Evolutionary conservation across 2,888 invertebrate genomes (phyloP), one percentile per base, ranked within the genome.

Genomic region (Mechanitis mazaeus): DNA sequence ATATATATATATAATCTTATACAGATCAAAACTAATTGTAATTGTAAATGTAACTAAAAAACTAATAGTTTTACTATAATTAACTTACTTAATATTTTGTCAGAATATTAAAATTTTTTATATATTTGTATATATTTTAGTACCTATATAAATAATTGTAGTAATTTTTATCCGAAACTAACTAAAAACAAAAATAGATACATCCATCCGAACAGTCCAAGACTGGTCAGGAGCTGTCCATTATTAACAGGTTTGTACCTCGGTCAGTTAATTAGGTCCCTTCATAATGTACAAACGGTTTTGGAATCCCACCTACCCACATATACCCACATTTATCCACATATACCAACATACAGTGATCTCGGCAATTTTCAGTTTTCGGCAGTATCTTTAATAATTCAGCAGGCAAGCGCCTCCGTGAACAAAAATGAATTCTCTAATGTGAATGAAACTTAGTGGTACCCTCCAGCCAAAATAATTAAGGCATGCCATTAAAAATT

Each of bases 401-500:
- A 87, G 61, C 62, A 60, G 69, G 71, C 76, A 77, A 75, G 75
- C 76, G 75, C 75, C 74, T 75, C 71, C 71, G 72, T 68, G 73
- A 73, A 83, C 87, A 88, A 88, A 89, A 90, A 90, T 84, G 87
- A 84, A 87, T 85, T 75, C 85, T 85, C 89, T 89, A 87, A 90
- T 88, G 89, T 86, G 88, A 87, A 89, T 88, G 87, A 85, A 87
- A 88, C 88, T 88, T 85, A 85, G 81, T 69, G 73, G 73, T 64
- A 61, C 65, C 72, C 74, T 72, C 78, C 77, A 78, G 83, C 81
- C 83, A 84, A 90, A 90, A 90, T 90, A 90, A 90, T 90, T 90
- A 88, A 90, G 87, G 86, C 86, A 80, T 78, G 77, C 78, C 90
- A 89, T 90, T 89, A 87, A 89, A 89, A 89, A 89, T 90, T 89